These are phyloP conservation scores for Chrosomus eos DNA, from an alignment of 2,797 vertebrate genomes.

Conservation along the genomic window DNA sequence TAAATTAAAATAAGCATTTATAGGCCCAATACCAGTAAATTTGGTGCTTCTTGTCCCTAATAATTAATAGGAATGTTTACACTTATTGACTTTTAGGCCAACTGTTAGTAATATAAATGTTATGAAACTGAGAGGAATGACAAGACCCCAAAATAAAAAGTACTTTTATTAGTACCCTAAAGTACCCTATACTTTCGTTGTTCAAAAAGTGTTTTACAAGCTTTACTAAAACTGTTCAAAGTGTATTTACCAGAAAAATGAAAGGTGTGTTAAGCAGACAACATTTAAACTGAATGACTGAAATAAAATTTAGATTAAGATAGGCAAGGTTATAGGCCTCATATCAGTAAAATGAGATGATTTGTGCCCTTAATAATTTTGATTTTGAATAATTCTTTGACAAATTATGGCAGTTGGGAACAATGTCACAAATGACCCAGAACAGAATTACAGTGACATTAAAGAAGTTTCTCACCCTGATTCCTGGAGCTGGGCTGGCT, in stretches of 20 bases:
- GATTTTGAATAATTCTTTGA: too few species aligned
- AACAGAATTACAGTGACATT: neutral
- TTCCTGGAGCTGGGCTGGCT: constrained; percentile 86
- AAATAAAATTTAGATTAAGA: neutral
- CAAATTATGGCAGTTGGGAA: neutral
- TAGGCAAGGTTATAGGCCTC: neutral
- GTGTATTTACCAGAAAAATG: neutral
- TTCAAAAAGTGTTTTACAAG: neutral
- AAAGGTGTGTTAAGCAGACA: neutral
- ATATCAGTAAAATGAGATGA: neutral
- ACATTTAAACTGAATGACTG: neutral
- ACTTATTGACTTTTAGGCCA: neutral
- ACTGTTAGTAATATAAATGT: neutral
- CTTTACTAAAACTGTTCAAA: neutral
- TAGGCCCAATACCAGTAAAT: neutral
- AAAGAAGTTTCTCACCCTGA: constrained; percentile 82
- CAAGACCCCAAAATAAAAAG: neutral
- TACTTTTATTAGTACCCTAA: too few species aligned
- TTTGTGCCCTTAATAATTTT: neutral
- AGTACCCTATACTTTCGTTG: too few species aligned
- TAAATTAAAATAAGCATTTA: neutral
- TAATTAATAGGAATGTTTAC: neutral
- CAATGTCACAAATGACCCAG: neutral
- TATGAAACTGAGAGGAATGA: neutral
- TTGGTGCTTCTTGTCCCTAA: neutral